phyloP scores from a whole-genome alignment of 2,797 vertebrate species.

The Pteronotus mesoamericanus region DNA sequence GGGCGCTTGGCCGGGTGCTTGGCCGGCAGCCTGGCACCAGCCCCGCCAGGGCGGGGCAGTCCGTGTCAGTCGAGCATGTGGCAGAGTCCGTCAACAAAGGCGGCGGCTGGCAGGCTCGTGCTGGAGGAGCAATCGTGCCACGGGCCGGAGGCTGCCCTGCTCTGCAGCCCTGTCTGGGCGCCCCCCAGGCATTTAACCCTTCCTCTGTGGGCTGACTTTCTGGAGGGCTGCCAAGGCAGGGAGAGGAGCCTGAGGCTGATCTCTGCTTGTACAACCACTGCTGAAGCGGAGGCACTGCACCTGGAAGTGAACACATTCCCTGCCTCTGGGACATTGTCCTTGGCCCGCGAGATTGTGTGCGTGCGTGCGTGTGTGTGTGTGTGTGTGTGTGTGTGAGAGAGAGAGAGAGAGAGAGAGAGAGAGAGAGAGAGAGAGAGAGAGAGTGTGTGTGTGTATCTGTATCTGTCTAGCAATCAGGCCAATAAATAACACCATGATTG shows the following conservation, averaged over 20 bases:
- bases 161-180: slow-evolving; percentile 67
- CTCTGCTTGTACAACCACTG: not conserved
- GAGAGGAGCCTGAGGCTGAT: not conserved
- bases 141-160: slow-evolving; percentile 47
- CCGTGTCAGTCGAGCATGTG: slow-evolving; percentile 75
- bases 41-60: slow-evolving; percentile 65
- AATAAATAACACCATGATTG: not conserved
- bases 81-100: slow-evolving; percentile 83
- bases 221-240: slow-evolving; percentile 49
- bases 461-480: not conserved
- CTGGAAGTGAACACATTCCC: not conserved
- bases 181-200: slow-evolving; percentile 66
- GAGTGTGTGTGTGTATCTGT: not conserved
- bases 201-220: slow-evolving; percentile 40
- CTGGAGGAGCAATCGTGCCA: slow-evolving; percentile 74
- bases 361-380: not conserved
- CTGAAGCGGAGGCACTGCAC: not conserved
- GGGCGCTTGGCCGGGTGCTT: slow-evolving; percentile 41
- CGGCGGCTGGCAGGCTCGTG: slow-evolving; percentile 73
- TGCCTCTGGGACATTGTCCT: not conserved
- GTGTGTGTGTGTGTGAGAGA: too few species aligned
- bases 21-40: slow-evolving; percentile 72
- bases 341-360: not conserved
- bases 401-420: too few species aligned
- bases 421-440: too few species aligned